phyloP scores from a whole-genome alignment of 2,113 vertebrate genomes.

The Ifrita kowaldi region DNA sequence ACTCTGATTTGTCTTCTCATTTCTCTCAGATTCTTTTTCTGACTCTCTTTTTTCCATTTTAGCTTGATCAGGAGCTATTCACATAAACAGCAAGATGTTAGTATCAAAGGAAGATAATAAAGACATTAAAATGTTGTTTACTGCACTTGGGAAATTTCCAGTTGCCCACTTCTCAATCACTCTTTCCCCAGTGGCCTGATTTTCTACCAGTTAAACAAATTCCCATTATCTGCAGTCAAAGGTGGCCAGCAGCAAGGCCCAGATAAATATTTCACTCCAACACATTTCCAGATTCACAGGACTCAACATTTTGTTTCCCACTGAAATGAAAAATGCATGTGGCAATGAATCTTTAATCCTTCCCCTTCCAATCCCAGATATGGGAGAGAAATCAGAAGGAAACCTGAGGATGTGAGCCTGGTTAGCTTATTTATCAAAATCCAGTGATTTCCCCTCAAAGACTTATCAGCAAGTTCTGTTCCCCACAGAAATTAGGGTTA shows the following conservation, averaged over 20 bases:
- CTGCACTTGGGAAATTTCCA: not conserved
- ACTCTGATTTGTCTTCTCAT: not conserved
- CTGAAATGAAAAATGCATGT: conserved; percentile 24
- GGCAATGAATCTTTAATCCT: conserved; percentile 42
- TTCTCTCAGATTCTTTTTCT: conserved; percentile 1
- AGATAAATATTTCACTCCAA: conserved; percentile 27
- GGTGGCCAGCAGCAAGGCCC: conserved; percentile 33
- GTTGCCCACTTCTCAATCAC: not conserved
- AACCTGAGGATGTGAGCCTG: conserved; percentile 14
- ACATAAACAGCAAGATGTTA: conserved; percentile 19
- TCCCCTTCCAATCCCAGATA: not conserved
- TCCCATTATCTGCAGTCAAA: conserved; percentile 3
- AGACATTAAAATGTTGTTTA: not conserved
- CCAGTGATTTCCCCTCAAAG: not conserved
- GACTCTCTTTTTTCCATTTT: conserved; percentile 11
- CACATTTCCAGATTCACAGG: not conserved
- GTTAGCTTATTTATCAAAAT: conserved; percentile 4
- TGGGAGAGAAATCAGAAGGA: not conserved
- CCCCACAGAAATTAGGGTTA: not conserved
- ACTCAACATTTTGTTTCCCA: not conserved
- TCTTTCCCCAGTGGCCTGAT: not conserved
- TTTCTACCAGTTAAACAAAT: conserved; percentile 31
- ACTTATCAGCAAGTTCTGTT: not conserved
- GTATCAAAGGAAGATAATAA: not conserved
- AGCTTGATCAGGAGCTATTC: conserved; percentile 14